phyloP scores from a whole-genome alignment of 2,888 invertebrate species.

The Abscondita cerata region DNA sequence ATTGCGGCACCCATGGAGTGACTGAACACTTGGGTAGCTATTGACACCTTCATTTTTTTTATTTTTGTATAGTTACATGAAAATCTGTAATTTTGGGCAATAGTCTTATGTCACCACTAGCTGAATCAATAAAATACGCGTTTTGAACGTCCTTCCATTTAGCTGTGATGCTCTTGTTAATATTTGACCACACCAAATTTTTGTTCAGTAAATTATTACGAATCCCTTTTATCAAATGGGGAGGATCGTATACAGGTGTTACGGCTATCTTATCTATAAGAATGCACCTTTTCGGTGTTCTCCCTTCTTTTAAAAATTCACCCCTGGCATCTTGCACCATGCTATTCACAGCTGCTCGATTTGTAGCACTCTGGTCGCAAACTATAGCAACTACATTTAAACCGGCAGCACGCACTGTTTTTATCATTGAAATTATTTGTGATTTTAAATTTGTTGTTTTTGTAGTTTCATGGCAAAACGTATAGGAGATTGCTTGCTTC shows the following conservation, averaged over 20 bases:
- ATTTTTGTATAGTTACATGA: background rate
- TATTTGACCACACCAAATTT: no score
- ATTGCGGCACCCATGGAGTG: conserved; percentile 5
- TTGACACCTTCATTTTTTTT: background rate
- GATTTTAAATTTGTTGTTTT: background rate
- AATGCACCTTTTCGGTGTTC: no score
- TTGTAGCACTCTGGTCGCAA: conserved; percentile 6
- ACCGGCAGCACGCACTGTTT: background rate
- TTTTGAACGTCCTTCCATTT: background rate
- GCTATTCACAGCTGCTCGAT: background rate
- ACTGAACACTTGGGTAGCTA: conserved; percentile 5
- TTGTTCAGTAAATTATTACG: no score
- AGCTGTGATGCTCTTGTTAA: background rate
- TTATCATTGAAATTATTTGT: no score
- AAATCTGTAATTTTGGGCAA: background rate
- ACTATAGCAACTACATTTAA: background rate
- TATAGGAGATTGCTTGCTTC: conserved; percentile 6
- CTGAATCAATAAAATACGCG: no score
- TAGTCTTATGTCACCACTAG: no score
- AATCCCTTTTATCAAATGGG: no score
- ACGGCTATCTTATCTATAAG: no score
- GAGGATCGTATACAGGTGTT: no score
- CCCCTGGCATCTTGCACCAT: background rate
- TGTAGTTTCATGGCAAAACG: background rate
- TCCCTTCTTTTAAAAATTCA: no score